These are phyloP conservation scores for Danionella dracula DNA, from an alignment of 2,797 vertebrate species.

Conservation along the genomic window DNA sequence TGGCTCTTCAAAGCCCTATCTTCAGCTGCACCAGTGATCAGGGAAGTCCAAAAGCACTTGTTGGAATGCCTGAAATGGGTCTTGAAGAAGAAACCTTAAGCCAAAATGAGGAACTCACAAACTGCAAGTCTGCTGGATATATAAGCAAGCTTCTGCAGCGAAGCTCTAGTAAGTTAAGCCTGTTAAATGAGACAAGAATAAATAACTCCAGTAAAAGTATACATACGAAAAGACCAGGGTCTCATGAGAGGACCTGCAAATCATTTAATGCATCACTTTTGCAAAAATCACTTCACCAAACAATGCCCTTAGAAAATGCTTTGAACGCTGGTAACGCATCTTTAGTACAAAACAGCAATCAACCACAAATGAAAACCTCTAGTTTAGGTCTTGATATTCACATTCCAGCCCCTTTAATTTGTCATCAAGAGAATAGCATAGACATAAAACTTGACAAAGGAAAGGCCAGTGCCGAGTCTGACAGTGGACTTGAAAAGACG, in stretches of 20 bases:
- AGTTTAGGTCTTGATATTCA: background rate
- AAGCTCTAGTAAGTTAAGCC: slow-evolving; percentile 58
- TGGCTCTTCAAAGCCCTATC: slow-evolving; percentile 91
- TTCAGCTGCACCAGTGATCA: slow-evolving; percentile 67
- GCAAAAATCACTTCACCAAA: background rate
- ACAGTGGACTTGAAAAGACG: background rate
- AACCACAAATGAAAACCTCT: slow-evolving; percentile 43
- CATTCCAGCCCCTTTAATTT: background rate
- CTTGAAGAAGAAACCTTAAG: slow-evolving; percentile 37
- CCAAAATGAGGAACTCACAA: slow-evolving; percentile 44
- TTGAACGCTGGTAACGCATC: slow-evolving; percentile 9
- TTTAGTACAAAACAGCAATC: slow-evolving; percentile 24
- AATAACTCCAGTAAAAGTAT: slow-evolving; percentile 22
- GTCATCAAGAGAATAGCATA: background rate
- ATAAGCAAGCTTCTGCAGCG: slow-evolving; percentile 78
- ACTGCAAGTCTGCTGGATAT: slow-evolving; percentile 68
- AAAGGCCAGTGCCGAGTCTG: background rate
- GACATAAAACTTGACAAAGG: background rate
- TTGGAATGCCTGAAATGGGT: slow-evolving; percentile 19
- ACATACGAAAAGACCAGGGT: background rate
- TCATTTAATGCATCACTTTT: background rate
- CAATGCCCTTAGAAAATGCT: background rate
- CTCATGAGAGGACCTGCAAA: slow-evolving; percentile 4
- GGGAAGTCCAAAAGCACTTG: slow-evolving; percentile 25
- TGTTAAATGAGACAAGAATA: slow-evolving; percentile 46